Percentiles rank a stretch among this genome's conserved stretches.
Conservation (phyloP, 2,797 vertebrate species). For the Parauchenoglanis ngamensis region DNA sequence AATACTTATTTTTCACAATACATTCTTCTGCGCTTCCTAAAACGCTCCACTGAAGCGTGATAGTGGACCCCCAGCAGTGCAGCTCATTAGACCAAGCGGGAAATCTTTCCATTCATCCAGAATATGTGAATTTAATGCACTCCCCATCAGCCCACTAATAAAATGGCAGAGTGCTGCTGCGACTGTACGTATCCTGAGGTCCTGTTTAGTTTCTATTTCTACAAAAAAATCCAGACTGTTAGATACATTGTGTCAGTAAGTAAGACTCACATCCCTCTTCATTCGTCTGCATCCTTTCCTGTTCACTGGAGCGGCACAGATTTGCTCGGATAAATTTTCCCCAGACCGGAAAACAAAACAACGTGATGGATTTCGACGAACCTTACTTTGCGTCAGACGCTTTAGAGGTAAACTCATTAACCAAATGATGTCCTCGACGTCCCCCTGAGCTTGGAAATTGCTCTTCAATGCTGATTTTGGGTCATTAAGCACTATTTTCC, state of each 20-base stretch:
- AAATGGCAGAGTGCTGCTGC: background rate
- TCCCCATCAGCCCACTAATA: background rate
- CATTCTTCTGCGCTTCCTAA: background rate
- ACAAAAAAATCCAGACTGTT: background rate
- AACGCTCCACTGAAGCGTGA: background rate
- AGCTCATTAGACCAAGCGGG: background rate
- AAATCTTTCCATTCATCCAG: constrained; percentile 18
- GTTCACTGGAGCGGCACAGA: constrained; percentile 11
- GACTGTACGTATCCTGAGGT: background rate
- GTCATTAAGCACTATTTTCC: background rate
- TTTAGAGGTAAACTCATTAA: background rate
- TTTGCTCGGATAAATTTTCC: background rate
- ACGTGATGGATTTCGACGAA: background rate
- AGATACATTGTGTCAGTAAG: background rate
- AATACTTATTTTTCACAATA: background rate
- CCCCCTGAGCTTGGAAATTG: too few relatives aligned
- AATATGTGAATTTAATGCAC: background rate
- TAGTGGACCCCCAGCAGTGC: background rate
- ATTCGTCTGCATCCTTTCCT: background rate
- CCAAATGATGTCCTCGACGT: background rate
- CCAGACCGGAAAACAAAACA: background rate
- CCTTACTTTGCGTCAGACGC: background rate
- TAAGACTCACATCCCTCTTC: background rate
- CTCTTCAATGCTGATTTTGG: background rate
- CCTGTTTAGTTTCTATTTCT: background rate